These are phyloP conservation scores for Thripadectes ignobilis DNA, from an alignment of 2,797 vertebrate species.

Conservation along the genomic window DNA sequence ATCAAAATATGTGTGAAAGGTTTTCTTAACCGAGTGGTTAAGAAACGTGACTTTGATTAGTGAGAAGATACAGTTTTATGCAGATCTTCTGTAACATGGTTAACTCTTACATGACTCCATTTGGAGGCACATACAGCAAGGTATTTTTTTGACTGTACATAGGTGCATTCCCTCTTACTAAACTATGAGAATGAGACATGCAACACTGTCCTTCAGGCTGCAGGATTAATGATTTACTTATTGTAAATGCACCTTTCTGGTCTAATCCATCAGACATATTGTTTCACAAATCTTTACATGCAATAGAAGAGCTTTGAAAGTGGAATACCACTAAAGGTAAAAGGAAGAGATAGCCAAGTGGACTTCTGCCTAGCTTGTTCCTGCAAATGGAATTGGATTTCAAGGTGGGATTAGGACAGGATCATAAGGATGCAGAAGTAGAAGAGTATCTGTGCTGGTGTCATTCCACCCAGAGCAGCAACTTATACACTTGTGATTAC, in stretches of 20 bases:
- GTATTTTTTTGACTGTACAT: rapidly evolving
- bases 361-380: background rate
- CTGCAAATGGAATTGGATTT: background rate
- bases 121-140: background rate
- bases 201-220: background rate
- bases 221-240: background rate
- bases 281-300: background rate
- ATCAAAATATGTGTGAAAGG: background rate
- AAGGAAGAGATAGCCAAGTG: background rate
- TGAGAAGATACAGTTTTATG: background rate
- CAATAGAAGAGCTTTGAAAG: background rate
- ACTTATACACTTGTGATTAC: background rate
- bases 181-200: background rate
- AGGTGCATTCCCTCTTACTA: background rate
- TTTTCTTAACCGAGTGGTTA: background rate
- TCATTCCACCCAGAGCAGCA: background rate
- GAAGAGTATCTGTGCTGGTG: background rate
- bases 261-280: background rate
- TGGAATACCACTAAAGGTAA: background rate
- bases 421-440: background rate
- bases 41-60: background rate
- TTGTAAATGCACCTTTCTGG: background rate
- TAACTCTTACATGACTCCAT: background rate
- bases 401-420: background rate
- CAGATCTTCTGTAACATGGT: background rate